Conservation (phyloP, 2,888 invertebrate species). For the Caenorhabditis virilis region DNA sequence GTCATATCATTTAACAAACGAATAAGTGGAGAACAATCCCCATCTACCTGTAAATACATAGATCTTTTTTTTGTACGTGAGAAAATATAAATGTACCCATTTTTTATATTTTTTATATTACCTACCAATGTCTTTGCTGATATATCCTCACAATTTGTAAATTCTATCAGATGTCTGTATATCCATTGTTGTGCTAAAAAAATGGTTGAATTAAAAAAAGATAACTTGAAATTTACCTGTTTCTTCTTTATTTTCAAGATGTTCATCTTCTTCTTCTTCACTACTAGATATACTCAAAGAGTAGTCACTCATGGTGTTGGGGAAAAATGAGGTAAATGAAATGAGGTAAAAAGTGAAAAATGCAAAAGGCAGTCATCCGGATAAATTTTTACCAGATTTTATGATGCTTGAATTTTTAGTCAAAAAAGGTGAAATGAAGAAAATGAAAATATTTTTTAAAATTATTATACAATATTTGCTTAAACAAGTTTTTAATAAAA, state of each 20-base stretch:
- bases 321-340: too few species aligned
- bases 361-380: too few species aligned
- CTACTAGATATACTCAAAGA: too few species aligned
- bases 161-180: constrained; percentile 27
- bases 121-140: constrained; percentile 25
- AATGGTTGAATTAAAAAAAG: not conserved
- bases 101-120: too few species aligned
- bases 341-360: too few species aligned
- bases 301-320: too few species aligned
- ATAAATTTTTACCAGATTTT: too few species aligned
- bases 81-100: not conserved
- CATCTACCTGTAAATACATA: constrained; percentile 26
- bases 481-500: too few species aligned
- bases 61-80: not conserved
- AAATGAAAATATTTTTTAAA: too few species aligned
- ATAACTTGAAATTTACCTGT: constrained; percentile 15
- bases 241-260: constrained; percentile 29
- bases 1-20: constrained; percentile 31
- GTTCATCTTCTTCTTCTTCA: constrained; percentile 15
- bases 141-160: constrained; percentile 33
- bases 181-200: constrained; percentile 39
- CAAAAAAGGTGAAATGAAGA: too few species aligned
- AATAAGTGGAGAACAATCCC: constrained; percentile 28
- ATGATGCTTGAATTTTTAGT: too few species aligned
- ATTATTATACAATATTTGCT: too few species aligned